These are phyloP conservation scores for Australoheros facetus DNA, from an alignment of 2,797 vertebrate genomes.

Conservation along the genomic window DNA sequence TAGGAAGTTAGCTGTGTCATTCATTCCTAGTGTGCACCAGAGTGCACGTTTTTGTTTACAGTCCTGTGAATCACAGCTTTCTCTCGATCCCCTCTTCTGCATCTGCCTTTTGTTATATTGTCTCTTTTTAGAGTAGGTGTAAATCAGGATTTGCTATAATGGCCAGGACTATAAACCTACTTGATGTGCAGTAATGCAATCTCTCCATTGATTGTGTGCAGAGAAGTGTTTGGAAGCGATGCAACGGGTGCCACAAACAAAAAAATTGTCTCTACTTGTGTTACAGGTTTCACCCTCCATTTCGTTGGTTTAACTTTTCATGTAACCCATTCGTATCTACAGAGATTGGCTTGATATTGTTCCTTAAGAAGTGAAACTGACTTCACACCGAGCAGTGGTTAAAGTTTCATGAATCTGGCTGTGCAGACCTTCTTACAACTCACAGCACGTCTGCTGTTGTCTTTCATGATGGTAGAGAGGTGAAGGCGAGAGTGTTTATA, in stretches of 20 bases:
- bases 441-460: slow-evolving; percentile 25
- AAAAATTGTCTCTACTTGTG: background rate
- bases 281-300: background rate
- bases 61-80: background rate
- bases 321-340: background rate
- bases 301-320: background rate
- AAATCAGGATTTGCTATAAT: background rate
- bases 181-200: background rate
- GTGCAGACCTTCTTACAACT: slow-evolving; percentile 19
- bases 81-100: background rate
- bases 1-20: background rate
- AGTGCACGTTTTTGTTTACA: background rate
- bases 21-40: background rate
- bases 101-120: background rate
- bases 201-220: background rate
- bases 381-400: background rate
- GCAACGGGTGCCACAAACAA: background rate
- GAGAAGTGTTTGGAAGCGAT: background rate
- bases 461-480: background rate
- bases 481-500: background rate
- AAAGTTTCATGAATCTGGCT: slow-evolving; percentile 47
- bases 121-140: background rate
- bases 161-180: background rate
- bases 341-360: background rate
- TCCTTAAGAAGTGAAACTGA: slow-evolving; percentile 14